A percentile compares a stretch with the other conserved stretches of the same genome.
These are phyloP conservation scores for Scatophagus argus DNA, from an alignment of 2,113 vertebrate species.

Conservation along the genomic window DNA sequence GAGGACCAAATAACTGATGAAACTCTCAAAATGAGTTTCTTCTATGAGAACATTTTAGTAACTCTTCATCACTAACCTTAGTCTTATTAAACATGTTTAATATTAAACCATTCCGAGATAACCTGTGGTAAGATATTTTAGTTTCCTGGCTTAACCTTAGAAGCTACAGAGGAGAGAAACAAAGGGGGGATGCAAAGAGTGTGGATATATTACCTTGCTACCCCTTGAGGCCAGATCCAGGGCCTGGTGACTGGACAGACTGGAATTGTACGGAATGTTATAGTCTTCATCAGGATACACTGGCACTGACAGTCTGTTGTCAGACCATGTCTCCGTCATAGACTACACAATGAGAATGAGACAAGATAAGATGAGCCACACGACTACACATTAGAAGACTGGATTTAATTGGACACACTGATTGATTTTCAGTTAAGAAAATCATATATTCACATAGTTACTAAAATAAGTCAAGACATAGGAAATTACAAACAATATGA, in stretches of 20 bases:
- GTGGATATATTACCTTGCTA: constrained; percentile 67
- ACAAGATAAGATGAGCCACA: background rate
- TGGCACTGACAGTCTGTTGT: constrained; percentile 75
- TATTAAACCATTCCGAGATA: too few relatives aligned
- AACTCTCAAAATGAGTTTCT: too few relatives aligned
- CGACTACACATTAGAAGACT: background rate
- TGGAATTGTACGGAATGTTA: constrained; percentile 76
- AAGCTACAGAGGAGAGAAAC: too few relatives aligned
- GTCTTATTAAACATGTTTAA: too few relatives aligned
- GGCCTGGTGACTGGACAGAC: constrained; percentile 70
- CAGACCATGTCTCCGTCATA: constrained; percentile 66
- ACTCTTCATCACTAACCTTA: too few relatives aligned
- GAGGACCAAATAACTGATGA: too few relatives aligned
- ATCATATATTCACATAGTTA: background rate
- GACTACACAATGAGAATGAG: constrained; percentile 16
- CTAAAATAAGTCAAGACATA: background rate
- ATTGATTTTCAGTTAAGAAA: background rate
- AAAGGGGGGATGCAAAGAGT: background rate
- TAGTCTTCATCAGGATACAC: constrained; percentile 66
- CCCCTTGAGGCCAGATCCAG: constrained; percentile 74
- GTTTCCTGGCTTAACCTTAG: too few relatives aligned
- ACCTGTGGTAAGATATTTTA: background rate
- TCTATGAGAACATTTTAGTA: too few relatives aligned
- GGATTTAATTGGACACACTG: background rate
- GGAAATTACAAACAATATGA: too few relatives aligned